Percentiles rank a stretch among this genome's conserved stretches.
phyloP scores from a whole-genome alignment of 1,140 invertebrate genomes.

The Penaeus vannamei region DNA sequence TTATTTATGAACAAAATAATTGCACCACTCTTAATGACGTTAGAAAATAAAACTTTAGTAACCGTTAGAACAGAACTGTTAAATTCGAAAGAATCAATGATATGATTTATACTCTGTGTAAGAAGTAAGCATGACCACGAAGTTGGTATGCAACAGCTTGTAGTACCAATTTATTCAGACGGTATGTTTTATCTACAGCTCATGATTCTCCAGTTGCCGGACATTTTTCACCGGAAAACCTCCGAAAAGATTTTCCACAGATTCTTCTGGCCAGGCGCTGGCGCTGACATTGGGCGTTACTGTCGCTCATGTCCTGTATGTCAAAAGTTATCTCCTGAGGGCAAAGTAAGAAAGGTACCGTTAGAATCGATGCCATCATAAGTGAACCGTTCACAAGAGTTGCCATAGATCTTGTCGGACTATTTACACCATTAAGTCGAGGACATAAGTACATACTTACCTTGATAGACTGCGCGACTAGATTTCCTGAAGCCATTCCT shows the following conservation, averaged over 20 bases:
- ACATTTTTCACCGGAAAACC: neutral
- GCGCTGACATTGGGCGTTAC: neutral
- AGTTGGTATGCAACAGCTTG: neutral
- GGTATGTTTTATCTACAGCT: neutral
- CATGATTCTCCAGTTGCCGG: neutral
- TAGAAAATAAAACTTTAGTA: too few species aligned
- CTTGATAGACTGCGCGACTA: neutral
- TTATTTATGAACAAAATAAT: too few species aligned
- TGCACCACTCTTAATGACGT: too few species aligned
- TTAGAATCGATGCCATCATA: neutral
- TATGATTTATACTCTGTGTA: too few species aligned
- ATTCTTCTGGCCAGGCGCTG: neutral
- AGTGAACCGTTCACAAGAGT: neutral
- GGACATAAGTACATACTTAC: constrained; percentile 5
- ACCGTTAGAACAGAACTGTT: too few species aligned
- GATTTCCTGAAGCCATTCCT: neutral
- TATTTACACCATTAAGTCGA: neutral
- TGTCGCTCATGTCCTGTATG: neutral
- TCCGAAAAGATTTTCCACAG: neutral
- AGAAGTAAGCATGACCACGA: neutral
- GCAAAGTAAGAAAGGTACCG: neutral
- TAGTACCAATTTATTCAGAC: neutral
- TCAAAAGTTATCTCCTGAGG: neutral
- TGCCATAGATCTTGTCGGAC: neutral
- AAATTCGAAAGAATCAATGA: too few species aligned